phyloP scores from a whole-genome alignment of 2,797 vertebrate species.

The Vespertilio murinus region DNA sequence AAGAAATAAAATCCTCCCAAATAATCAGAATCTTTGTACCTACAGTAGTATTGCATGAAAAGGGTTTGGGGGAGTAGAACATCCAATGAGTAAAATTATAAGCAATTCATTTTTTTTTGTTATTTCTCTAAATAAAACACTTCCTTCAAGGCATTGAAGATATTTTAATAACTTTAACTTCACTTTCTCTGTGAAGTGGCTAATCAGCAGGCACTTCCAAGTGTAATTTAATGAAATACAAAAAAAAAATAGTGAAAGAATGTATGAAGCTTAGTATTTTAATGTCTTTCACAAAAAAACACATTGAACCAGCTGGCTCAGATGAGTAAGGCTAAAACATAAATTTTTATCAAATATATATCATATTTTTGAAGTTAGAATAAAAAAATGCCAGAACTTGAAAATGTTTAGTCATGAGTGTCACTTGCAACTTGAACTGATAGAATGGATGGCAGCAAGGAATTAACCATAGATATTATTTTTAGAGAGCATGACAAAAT shows the following conservation, averaged over 20 bases:
- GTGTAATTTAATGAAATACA: slow-evolving; percentile 70
- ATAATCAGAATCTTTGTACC: neutral
- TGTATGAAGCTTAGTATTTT: slow-evolving; percentile 69
- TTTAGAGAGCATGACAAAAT: slow-evolving; percentile 33
- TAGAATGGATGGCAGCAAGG: neutral
- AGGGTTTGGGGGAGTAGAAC: neutral
- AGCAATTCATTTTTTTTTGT: slow-evolving; percentile 67
- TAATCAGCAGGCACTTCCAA: slow-evolving; percentile 72
- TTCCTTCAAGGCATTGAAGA: slow-evolving; percentile 58
- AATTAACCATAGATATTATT: slow-evolving; percentile 24
- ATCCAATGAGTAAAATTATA: slow-evolving; percentile 56
- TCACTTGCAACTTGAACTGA: slow-evolving; percentile 1
- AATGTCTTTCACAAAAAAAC: neutral
- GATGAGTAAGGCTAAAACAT: slow-evolving; percentile 9
- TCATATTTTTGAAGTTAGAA: slow-evolving; percentile 34
- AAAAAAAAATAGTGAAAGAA: slow-evolving; percentile 67
- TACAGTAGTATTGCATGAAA: neutral
- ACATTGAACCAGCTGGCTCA: slow-evolving; percentile 51
- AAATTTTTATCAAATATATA: slow-evolving; percentile 38
- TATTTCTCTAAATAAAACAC: slow-evolving; percentile 64
- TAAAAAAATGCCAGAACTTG: slow-evolving; percentile 12
- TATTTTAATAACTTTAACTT: slow-evolving; percentile 72
- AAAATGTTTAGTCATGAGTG: neutral
- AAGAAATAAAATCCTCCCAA: slow-evolving; percentile 40
- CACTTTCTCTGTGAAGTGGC: slow-evolving; percentile 62